These are phyloP conservation scores for Muntiacus reevesi DNA, from an alignment of 2,113 vertebrate genomes.

Conservation along the genomic window DNA sequence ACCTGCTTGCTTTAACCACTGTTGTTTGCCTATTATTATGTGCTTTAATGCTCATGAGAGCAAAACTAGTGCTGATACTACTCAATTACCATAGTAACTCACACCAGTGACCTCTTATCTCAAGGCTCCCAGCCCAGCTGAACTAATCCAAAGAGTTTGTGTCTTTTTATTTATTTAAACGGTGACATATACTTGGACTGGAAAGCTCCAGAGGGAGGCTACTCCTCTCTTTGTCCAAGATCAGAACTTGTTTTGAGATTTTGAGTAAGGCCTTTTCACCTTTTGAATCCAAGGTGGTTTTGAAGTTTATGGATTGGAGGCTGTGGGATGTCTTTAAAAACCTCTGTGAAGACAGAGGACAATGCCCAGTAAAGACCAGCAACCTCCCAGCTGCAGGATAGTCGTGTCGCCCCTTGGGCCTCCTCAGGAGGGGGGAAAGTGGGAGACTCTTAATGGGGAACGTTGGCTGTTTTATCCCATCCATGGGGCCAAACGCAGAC, in stretches of 20 bases:
- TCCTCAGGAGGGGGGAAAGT: neutral
- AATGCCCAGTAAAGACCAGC: neutral
- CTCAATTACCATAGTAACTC: conserved; percentile 99
- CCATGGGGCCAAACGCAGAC: neutral
- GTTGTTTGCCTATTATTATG: conserved; percentile 94
- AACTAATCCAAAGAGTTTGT: conserved; percentile 84
- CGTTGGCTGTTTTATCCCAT: neutral
- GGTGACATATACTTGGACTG: conserved; percentile 76
- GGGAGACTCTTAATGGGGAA: neutral
- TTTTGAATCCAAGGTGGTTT: conserved; percentile 79
- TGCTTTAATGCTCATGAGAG: conserved; percentile 91
- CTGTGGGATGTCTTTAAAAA: conserved; percentile 65
- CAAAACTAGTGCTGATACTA: conserved; percentile 92
- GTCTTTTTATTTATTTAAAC: conserved; percentile 82
- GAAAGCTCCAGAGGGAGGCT: conserved; percentile 67
- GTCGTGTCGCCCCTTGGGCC: neutral
- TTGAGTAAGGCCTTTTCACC: conserved; percentile 78
- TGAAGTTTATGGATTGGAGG: conserved; percentile 77
- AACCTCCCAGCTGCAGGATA: neutral
- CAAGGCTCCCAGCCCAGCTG: conserved; percentile 78
- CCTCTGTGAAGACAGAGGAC: conserved; percentile 32
- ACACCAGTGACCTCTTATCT: conserved; percentile 87
- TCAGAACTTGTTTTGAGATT: conserved; percentile 75
- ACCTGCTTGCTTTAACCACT: conserved; percentile 97
- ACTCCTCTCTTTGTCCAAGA: conserved; percentile 75